Base-by-base conservation (phyloP, 2,888 invertebrate species). In the Agriopis leucophaearia region DNA sequence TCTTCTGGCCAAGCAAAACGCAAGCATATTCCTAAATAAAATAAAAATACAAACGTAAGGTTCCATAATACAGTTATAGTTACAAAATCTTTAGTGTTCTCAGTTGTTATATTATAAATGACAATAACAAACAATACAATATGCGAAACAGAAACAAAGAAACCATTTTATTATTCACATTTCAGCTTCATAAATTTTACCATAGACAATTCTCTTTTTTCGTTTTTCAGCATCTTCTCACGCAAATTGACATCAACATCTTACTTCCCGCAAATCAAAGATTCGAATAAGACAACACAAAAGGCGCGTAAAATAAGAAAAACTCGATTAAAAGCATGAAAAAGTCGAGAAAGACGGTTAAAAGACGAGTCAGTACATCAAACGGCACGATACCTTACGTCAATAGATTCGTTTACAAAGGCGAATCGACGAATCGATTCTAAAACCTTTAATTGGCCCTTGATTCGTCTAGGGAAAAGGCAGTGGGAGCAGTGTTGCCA, bases 391-490 rank as follows among this genome's bases (percentile, higher is more conserved):
- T 70, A 71, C 54, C 82, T 81, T 85, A 86, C 84, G 88, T 88
- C 89, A 89, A 89, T 86, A 88, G 82, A 85, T 79, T 76, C 86
- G 84, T 87, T 87, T 82, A 88, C 82, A 85, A 63, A 66, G 67
- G 64, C 59, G 60, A 66, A 52, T 61, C 82, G 85, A 75, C 81
- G 89, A 91, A 88, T 93, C 90, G 88, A 91, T 91, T 88, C 87
- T 82, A 86, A 90, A 90, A 89, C 86, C 88, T 87, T 90, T 92
- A 92, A 93, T 92, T 92, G 91, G 88, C 86, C 82, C 81, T 85
- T 82, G 80, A 80, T 78, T 62, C 69, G 50, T 79, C 78, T 81
- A 78, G 75, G 73, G 70, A 72, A 73, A 44, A 44, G 5, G 36
- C 16, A 55, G 42, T 48, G 54, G n/a, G 8, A 38, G 13, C 27